Base-by-base conservation (phyloP, 2,888 invertebrate genomes). In the Salpingus planirostris region DNA sequence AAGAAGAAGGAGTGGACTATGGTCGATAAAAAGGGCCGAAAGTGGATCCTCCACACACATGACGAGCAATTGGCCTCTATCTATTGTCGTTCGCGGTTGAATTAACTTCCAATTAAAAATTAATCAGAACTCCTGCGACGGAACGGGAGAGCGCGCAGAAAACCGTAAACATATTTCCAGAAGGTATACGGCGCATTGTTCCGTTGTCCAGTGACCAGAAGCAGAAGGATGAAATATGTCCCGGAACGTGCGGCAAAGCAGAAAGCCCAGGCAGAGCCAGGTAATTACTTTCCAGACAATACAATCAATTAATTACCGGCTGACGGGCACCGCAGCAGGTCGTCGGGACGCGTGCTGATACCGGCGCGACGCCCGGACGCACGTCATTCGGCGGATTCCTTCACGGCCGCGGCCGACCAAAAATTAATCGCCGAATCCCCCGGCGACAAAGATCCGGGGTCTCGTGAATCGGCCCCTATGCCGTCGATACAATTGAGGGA, bases 241-340 rank as follows among this genome's bases (percentile, higher is more conserved):
- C 52, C 36, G 47, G 52, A 46, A 44, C 51, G 55, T 43, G 50
- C 56, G 53, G 49, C 44, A 49, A 53, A 53, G 54, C 57, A 52
- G 59, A 59, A 55, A 58, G 54, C 52, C 52, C 44, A 49, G 39
- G 39, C 38, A 54, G 54, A 55, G 55, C 59, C 65, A 65, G 65
- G 65, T 65, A 65, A 65, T 65, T 65, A 64, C 64, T 62, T 64
- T 63, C 58, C 57, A 60, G 62, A 65, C 64, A 65, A 65, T 65
- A 59, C 63, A 59, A 65, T 65, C 64, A 64, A 65, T 65, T 65
- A 65, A 65, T 65, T 65, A 64, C 57, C 52, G 56, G 57, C 15
- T 59, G 64, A 63, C 64, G 62, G 53, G 57, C 59, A 50, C 58
- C 49, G 54, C 55, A n/a, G n/a, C n/a, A 56, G 58, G 57, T 58